Percentiles rank a stretch among this genome's conserved stretches.
These are phyloP conservation scores for Mythimna pallens DNA, from an alignment of 2,888 invertebrate species.

Conservation along the genomic window DNA sequence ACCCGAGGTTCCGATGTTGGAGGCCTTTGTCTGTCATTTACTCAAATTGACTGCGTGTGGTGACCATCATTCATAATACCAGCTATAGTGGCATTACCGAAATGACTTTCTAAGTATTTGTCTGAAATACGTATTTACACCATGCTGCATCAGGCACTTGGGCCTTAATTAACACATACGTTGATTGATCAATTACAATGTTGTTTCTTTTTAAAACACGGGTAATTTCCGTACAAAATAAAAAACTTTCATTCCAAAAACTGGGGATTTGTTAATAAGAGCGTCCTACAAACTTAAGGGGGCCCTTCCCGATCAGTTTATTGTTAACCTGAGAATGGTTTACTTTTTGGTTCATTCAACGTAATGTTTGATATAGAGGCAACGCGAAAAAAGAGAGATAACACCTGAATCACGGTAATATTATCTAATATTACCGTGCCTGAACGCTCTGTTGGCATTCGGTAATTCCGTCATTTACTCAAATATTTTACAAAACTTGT, in stretches of 20 bases:
- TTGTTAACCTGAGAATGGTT: no score
- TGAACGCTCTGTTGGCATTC: no score
- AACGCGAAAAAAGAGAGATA: no score
- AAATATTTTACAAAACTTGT: no score
- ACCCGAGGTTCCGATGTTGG: not conserved
- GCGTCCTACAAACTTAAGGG: not conserved
- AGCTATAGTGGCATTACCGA: not conserved
- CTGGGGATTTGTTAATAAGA: not conserved
- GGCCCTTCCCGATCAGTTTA: no score
- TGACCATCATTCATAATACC: not conserved
- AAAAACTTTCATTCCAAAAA: not conserved
- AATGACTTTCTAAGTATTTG: constrained; percentile 18
- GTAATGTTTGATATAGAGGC: no score
- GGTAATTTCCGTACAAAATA: not conserved
- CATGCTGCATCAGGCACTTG: not conserved
- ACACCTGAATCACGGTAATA: no score
- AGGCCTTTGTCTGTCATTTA: not conserved
- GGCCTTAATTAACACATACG: not conserved
- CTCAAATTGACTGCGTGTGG: constrained; percentile 14
- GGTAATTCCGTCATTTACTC: no score
- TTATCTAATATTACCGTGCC: no score
- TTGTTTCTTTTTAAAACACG: not conserved
- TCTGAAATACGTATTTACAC: constrained; percentile 1
- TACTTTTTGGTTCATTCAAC: no score
- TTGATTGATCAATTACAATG: not conserved